phyloP scores from a whole-genome alignment of 64 coral and sea anemone genomes.

The Stichodactyla helianthus region DNA sequence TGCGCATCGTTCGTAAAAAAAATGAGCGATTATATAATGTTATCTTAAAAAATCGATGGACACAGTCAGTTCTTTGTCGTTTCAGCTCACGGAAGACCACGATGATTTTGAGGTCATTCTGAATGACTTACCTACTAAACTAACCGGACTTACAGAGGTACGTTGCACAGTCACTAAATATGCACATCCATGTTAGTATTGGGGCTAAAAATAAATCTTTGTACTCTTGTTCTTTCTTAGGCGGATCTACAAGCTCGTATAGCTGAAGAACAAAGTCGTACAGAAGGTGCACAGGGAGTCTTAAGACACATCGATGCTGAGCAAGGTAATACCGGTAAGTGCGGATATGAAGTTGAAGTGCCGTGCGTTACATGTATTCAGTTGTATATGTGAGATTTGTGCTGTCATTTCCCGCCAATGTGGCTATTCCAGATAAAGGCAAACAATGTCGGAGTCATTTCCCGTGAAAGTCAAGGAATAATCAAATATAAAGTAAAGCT shows the following conservation, averaged over 20 bases:
- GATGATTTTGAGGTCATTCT: conserved; percentile 70
- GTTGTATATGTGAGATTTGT: too few relatives aligned
- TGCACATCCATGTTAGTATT: neutral
- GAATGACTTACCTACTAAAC: conserved; percentile 83
- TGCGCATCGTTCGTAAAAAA: too few relatives aligned
- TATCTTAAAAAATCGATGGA: neutral
- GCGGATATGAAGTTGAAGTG: too few relatives aligned
- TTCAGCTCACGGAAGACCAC: conserved; percentile 38
- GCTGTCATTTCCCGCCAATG: too few relatives aligned
- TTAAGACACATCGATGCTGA: conserved; percentile 56
- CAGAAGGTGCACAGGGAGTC: conserved; percentile 44
- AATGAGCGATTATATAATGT: too few relatives aligned
- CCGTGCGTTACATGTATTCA: too few relatives aligned
- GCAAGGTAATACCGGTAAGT: conserved; percentile 21
- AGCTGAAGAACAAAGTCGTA: conserved; percentile 82
- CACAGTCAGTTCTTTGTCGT: neutral
- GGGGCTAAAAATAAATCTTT: neutral
- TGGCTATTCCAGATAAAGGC: too few relatives aligned
- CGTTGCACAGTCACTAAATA: neutral
- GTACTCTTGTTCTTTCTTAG: conserved; percentile 13
- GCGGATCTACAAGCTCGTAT: conserved; percentile 89
- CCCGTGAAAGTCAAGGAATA: too few relatives aligned
- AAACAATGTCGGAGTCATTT: too few relatives aligned
- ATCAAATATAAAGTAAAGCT: too few relatives aligned
- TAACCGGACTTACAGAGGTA: conserved; percentile 87